Conservation (phyloP, 2,797 vertebrate genomes). For the Macropus fuliginosus region DNA sequence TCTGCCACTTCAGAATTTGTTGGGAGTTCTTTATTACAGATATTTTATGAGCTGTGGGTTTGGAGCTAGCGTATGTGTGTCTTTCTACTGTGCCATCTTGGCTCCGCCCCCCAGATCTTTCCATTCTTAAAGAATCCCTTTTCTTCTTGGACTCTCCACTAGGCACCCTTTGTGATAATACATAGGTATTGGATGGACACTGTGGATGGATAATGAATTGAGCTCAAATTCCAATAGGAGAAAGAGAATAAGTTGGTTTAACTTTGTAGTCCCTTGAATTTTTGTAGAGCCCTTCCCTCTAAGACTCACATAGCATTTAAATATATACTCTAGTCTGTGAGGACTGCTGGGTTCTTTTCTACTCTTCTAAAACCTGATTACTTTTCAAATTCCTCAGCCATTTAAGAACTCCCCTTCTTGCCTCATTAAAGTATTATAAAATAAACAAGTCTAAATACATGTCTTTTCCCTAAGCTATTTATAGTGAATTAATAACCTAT, state of each 20-base stretch:
- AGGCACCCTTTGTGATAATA: neutral
- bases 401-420: conserved; percentile 71
- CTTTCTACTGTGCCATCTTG: no score
- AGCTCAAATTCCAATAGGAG: neutral
- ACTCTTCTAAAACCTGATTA: conserved; percentile 41
- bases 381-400: conserved; percentile 54
- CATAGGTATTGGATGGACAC: neutral
- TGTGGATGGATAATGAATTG: neutral
- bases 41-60: no score
- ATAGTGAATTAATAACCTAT: conserved; percentile 70
- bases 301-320: neutral
- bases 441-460: conserved; percentile 75
- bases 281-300: neutral
- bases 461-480: conserved; percentile 72
- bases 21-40: no score
- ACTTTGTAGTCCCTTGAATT: neutral
- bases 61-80: no score
- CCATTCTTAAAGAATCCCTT: neutral
- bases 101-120: neutral
- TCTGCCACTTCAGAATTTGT: no score
- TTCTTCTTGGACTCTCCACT: neutral
- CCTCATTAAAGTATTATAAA: conserved; percentile 74
- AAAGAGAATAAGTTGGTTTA: neutral
- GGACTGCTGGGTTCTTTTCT: conserved; percentile 18
- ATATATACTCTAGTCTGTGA: conserved; percentile 3